Evolutionary conservation across 2,888 invertebrate species (phyloP).

Genomic region (Alitta virens): DNA sequence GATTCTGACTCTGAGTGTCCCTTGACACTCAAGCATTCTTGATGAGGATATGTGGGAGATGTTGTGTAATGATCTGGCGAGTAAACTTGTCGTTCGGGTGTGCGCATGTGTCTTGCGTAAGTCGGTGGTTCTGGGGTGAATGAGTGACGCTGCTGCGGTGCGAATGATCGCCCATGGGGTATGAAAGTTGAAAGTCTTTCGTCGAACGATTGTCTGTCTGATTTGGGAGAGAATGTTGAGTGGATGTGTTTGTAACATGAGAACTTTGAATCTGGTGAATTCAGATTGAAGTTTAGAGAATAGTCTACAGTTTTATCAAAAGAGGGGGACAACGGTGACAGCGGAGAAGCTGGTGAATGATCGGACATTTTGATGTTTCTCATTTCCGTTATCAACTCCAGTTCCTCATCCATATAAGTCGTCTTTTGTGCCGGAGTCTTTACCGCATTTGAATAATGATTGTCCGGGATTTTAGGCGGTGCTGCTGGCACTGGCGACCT

Average conservation of each 20-base stretch:
- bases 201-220: too few species aligned
- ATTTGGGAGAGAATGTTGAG: too few species aligned
- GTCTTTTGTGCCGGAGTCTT: background rate
- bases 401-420: background rate
- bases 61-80: too few species aligned
- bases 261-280: background rate
- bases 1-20: too few species aligned
- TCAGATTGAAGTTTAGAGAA: background rate
- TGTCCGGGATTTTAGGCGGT: background rate
- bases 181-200: too few species aligned
- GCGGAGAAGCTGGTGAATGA: background rate
- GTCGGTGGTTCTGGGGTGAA: background rate
- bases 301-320: background rate
- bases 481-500: background rate
- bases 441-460: too few species aligned
- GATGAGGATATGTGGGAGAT: too few species aligned
- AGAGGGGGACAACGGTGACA: background rate
- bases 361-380: too few species aligned
- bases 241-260: constrained; percentile 12
- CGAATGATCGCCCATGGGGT: too few species aligned
- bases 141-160: background rate
- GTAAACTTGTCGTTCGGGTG: too few species aligned
- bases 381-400: background rate
- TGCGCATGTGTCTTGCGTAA: too few species aligned
- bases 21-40: too few species aligned